A percentile compares a stretch with the other conserved stretches of the same genome.
These are phyloP conservation scores for Neomicropteryx cornuta DNA, from an alignment of 1,140 invertebrate genomes.

Conservation along the genomic window DNA sequence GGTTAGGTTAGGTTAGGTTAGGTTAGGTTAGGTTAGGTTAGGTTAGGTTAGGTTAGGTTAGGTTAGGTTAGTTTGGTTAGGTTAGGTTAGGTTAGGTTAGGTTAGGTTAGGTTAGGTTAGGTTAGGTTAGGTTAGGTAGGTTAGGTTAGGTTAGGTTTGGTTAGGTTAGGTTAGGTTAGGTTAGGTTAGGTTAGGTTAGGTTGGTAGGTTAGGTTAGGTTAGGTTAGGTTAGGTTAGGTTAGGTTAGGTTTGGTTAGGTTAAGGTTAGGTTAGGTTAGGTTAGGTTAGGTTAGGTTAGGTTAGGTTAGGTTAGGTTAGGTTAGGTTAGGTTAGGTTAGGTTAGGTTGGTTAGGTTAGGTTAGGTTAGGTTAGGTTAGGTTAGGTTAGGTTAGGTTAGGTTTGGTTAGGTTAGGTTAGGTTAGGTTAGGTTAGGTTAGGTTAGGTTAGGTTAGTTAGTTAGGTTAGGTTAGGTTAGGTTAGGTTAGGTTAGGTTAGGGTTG, in stretches of 20 bases:
- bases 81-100: slow-evolving; percentile 18
- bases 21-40: slow-evolving; percentile 18
- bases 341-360: slow-evolving; percentile 21
- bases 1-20: slow-evolving; percentile 12
- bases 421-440: slow-evolving; percentile 21
- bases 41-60: slow-evolving; percentile 17
- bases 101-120: slow-evolving; percentile 14
- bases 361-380: no score
- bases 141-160: slow-evolving; percentile 22
- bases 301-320: slow-evolving; percentile 20
- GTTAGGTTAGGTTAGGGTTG: slow-evolving; percentile 20
- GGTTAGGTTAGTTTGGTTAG: slow-evolving; percentile 20
- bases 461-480: slow-evolving; percentile 21
- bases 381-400: no score
- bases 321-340: slow-evolving; percentile 19
- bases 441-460: slow-evolving; percentile 20
- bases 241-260: slow-evolving; percentile 14
- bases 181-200: slow-evolving; percentile 13
- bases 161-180: slow-evolving; percentile 20
- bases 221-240: slow-evolving; percentile 20
- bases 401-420: slow-evolving; percentile 19
- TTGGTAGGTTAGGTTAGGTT: slow-evolving; percentile 23
- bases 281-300: slow-evolving; percentile 22
- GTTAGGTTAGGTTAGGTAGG: slow-evolving; percentile 20
- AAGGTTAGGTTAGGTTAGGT: slow-evolving; percentile 21